Evolutionary conservation across 1,140 invertebrate genomes (phyloP), one percentile per base, ranked within the genome.

Genomic region (Apis florea): DNA sequence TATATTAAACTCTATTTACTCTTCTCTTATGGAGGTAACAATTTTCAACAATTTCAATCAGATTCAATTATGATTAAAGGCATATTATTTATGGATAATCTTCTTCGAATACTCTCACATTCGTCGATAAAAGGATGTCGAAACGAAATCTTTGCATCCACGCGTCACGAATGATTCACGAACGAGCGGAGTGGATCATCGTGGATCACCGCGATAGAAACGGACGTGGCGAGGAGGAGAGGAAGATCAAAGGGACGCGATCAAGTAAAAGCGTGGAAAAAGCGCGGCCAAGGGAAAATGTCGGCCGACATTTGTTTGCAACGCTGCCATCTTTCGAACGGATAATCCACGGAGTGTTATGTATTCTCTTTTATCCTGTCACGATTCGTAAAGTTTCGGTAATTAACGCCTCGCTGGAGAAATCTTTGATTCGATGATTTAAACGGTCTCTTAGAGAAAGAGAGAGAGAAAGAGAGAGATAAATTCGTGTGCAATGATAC

Each of bases 361-460:
- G 21, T 70, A 21, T 73, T 26, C 68, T n/a, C 61, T 67, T 79
- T 71, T 53, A 64, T 49, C 66, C 26, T n/a, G 54, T 61, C 10
- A 58, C 72, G 75, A 51, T 66, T 80, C 80, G 73, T 78, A 71
- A 88, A 88, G 77, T 77, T 79, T 66, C 76, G 83, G 83, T 87
- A 88, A 88, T 88, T 88, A 88, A 87, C 86, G 87, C 24, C 26
- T 75, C 51, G 21, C 53, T n/a, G 11, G 21, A 19, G 47, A 77
- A 9, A 77, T 53, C 21, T 77, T 53, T 26, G 51, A 40, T 68
- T 56, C 11, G 49, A 59, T 17, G 49, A 8, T 54, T 40, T 26
- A 53, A 53, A 4, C n/a, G 9, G 24, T 3, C 9, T 11, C 17
- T 24, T 17, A 5, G 1, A 40, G 2, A 40, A 5, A 40, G 31